Evolutionary conservation across 2,797 vertebrate genomes (phyloP).

Genomic region (Macroramphosus scolopax): DNA sequence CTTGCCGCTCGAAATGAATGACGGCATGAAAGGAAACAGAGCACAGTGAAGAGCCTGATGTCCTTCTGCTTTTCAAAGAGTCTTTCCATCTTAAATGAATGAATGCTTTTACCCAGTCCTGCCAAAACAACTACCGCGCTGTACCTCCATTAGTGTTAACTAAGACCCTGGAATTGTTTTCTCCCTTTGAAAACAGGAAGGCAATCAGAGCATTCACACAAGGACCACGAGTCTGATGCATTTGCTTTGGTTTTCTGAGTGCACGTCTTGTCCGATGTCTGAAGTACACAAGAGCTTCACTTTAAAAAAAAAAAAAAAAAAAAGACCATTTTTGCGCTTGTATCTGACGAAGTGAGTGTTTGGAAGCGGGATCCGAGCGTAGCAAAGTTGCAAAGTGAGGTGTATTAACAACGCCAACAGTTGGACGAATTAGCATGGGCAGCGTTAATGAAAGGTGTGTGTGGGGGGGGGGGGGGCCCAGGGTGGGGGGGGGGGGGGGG

Average conservation of each 20-base stretch:
- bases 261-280: constrained; percentile 6
- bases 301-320: too few relatives aligned
- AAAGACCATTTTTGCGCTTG: constrained; percentile 4
- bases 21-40: constrained; percentile 41
- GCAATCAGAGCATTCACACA: constrained; percentile 35
- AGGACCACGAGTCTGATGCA: constrained; percentile 23
- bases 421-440: constrained; percentile 53
- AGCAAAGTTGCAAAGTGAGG: constrained; percentile 16
- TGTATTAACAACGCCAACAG: constrained; percentile 43
- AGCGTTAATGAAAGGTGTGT: constrained; percentile 32
- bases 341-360: background rate
- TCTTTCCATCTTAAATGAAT: constrained; percentile 42
- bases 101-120: constrained; percentile 58
- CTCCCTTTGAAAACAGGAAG: constrained; percentile 37
- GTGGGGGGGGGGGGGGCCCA: constrained; percentile 16
- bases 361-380: too few relatives aligned
- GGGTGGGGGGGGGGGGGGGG: constrained; percentile 43
- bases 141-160: constrained; percentile 63
- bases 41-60: constrained; percentile 22
- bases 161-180: constrained; percentile 52
- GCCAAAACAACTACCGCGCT: constrained; percentile 36
- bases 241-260: constrained; percentile 30
- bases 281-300: constrained; percentile 22
- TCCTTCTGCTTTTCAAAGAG: constrained; percentile 23
- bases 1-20: constrained; percentile 39